Conservation (phyloP, 2,888 invertebrate species). For the Malachius bipustulatus region DNA sequence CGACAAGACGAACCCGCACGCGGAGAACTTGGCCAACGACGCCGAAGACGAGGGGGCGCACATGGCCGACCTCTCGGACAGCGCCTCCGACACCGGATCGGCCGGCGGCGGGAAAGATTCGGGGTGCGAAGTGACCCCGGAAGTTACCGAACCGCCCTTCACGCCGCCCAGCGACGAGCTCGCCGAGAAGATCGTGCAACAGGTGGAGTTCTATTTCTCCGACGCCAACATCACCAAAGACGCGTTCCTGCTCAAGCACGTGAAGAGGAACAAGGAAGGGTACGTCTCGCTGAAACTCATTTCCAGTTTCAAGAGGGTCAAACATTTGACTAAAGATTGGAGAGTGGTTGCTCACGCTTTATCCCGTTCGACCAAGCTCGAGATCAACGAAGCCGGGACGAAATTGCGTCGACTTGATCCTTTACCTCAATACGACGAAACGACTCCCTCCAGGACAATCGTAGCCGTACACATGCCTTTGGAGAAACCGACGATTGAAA, state of each 20-base stretch:
- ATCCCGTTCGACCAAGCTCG: slow-evolving; percentile 62
- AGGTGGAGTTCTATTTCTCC: slow-evolving; percentile 93
- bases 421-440: slow-evolving; percentile 82
- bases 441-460: slow-evolving; percentile 83
- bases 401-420: slow-evolving; percentile 78
- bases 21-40: slow-evolving; percentile 22
- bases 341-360: slow-evolving; percentile 81
- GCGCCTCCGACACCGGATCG: slow-evolving; percentile 51
- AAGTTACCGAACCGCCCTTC: slow-evolving; percentile 47
- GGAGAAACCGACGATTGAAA: slow-evolving; percentile 76
- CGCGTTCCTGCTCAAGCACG: slow-evolving; percentile 89
- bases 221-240: slow-evolving; percentile 92
- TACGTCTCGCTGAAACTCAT: slow-evolving; percentile 90
- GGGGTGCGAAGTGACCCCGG: slow-evolving; percentile 51
- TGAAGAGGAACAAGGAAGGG: slow-evolving; percentile 88
- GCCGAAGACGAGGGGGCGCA: slow-evolving; percentile 48
- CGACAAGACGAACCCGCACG: slow-evolving; percentile 33
- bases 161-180: slow-evolving; percentile 63
- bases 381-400: slow-evolving; percentile 83
- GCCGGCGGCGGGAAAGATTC: slow-evolving; percentile 55
- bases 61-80: slow-evolving; percentile 52
- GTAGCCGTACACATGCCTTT: slow-evolving; percentile 77
- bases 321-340: slow-evolving; percentile 90
- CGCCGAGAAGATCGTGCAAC: slow-evolving; percentile 65
- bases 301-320: slow-evolving; percentile 89